phyloP scores from a whole-genome alignment of 2,113 vertebrate genomes.

The Scortum barcoo region DNA sequence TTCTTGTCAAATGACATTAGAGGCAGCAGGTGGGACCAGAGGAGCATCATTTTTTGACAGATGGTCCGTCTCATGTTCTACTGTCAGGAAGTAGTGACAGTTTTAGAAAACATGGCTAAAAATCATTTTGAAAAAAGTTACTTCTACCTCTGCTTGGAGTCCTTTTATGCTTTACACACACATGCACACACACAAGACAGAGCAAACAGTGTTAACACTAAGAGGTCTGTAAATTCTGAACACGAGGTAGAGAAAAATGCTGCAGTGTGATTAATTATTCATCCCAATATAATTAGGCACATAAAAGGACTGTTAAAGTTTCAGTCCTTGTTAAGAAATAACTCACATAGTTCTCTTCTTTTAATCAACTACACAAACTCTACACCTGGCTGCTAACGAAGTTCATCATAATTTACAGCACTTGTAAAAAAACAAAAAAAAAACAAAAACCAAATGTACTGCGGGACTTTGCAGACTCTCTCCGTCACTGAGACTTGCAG shows the following conservation, averaged over 20 bases:
- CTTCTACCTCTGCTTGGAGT: no score
- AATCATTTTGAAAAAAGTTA: no score
- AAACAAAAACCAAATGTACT: not conserved
- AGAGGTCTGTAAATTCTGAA: not conserved
- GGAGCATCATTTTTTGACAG: no score
- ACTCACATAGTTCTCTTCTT: not conserved
- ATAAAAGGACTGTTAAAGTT: not conserved
- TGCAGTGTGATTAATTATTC: not conserved
- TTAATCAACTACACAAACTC: not conserved
- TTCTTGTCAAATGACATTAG: no score
- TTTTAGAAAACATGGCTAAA: no score
- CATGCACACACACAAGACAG: no score
- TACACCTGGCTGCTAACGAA: not conserved
- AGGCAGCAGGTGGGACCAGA: no score
- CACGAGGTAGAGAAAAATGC: not conserved
- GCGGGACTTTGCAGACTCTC: not conserved
- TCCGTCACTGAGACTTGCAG: not conserved
- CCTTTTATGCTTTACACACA: no score
- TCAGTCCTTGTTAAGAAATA: not conserved
- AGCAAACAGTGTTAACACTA: not conserved
- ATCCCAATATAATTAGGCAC: not conserved
- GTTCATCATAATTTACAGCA: not conserved
- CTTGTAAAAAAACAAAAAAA: not conserved
- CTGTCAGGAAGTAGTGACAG: no score
- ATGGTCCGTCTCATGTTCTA: no score